Evolutionary conservation across 2,797 vertebrate species (phyloP).

Genomic region (Gymnothorax javanicus): DNA sequence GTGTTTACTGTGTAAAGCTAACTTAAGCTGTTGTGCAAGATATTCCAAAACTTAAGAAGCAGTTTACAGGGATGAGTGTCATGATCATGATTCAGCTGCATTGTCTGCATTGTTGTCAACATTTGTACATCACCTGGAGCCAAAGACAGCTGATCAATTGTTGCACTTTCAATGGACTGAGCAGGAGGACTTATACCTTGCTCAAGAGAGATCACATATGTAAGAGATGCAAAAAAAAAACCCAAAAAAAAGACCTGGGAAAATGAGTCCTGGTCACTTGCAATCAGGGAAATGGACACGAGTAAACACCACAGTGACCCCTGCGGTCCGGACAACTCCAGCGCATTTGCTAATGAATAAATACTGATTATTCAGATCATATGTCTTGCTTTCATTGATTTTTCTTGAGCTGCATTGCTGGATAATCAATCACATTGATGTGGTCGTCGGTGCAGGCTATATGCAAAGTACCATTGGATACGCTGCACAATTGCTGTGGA

Average conservation of each 20-base stretch:
- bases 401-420: background rate
- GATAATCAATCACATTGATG: constrained; percentile 1
- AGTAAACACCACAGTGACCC: background rate
- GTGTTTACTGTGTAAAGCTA: background rate
- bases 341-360: background rate
- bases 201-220: too few species aligned
- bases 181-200: background rate
- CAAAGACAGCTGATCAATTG: background rate
- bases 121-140: constrained; percentile 36
- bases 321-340: background rate
- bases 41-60: background rate
- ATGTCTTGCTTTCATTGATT: background rate
- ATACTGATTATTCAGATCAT: background rate
- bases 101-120: background rate
- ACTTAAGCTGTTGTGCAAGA: background rate
- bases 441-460: background rate
- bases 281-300: constrained; percentile 14
- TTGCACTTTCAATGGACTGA: background rate
- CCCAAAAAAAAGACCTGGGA: background rate
- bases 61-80: background rate
- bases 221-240: background rate
- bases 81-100: background rate
- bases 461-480: background rate
- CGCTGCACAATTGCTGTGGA: background rate
- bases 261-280: background rate